These are phyloP conservation scores for Darevskia nairensis DNA, from an alignment of 2,797 vertebrate genomes.

Conservation along the genomic window DNA sequence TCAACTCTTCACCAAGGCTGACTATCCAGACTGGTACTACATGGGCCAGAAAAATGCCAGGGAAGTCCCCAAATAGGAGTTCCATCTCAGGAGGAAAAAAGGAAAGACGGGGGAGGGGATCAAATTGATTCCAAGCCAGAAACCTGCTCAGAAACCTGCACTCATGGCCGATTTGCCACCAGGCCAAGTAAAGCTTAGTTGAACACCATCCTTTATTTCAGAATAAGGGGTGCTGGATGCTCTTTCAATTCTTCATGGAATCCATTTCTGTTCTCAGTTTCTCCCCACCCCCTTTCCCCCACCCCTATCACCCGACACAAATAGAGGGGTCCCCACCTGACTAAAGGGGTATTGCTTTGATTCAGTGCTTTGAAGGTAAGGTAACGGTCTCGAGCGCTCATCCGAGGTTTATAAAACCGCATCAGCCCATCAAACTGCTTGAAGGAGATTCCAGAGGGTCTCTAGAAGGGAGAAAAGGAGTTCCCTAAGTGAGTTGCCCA, in stretches of 20 bases:
- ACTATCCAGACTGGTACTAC: too few relatives aligned
- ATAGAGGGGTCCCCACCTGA: conserved; percentile 81
- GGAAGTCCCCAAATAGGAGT: too few relatives aligned
- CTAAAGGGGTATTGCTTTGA: conserved; percentile 84
- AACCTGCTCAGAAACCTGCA: background rate
- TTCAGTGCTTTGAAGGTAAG: conserved; percentile 95
- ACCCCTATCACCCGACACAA: background rate
- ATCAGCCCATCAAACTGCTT: conserved; percentile 96
- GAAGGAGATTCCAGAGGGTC: conserved; percentile 88
- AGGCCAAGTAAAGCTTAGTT: too few relatives aligned
- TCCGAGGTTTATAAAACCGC: conserved; percentile 93
- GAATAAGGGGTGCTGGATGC: too few relatives aligned
- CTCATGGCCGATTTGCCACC: background rate
- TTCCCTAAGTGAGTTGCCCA: conserved; percentile 27
- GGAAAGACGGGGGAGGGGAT: too few relatives aligned
- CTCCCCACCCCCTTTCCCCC: background rate
- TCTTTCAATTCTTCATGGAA: background rate
- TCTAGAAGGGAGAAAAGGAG: conserved; percentile 76
- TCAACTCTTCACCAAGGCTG: too few relatives aligned
- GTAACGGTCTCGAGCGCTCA: conserved; percentile 91
- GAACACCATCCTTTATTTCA: too few relatives aligned
- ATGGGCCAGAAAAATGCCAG: too few relatives aligned
- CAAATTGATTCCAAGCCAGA: too few relatives aligned
- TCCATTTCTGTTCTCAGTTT: background rate
- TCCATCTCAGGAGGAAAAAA: too few relatives aligned